Base-by-base conservation (phyloP, 2,113 vertebrate species). In the Rhegmatorhina hoffmannsi region DNA sequence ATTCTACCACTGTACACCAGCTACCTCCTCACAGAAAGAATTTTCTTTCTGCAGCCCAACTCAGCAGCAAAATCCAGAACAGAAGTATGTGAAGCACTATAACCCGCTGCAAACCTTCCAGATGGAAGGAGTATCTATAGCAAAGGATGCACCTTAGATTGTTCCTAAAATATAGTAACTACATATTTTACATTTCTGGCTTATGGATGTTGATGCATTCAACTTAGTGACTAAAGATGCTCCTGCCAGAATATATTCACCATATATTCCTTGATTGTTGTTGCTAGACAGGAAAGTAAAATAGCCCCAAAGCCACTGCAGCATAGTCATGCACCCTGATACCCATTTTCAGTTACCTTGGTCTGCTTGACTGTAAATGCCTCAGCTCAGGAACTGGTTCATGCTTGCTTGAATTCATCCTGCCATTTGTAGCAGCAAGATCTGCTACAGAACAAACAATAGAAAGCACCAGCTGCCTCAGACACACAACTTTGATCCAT, bases 71-170 rank as follows among this genome's bases (percentile, higher is more conserved):
- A 82, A 70, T 63, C 43, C 20, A 52, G 43, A 89, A 23, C 19
- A 66, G 66, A 77, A 78, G 4, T 10, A 17, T 9, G 33, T 13
- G 26, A 63, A 49, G 13, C 2, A 1, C 10, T 58, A 4, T 36
- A 31, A 60, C 15, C 7, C 73, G 15, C 49, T 49, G 46, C 15
- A 90, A 83, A 60, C 9, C 34, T 83, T 63, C 36, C 47, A 34
- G 9, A 26, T 5, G 40, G 49, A 73, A 44, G 25, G 17, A 80
- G 5, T 17, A 67, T 17, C 17, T 58, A 26, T 9, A 55, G 29
- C 0, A 0, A 75, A 83, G 12, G 10, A 33, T 31, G 10, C 2
- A 33, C 6, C n/a, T 82, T 46, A 25, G 31, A 15, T 47, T 76
- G 36, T 73, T 70, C 19, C n/a, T 62, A 73, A 83, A 77, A 53